Evolutionary conservation across 2,888 invertebrate genomes (phyloP), one percentile per base, ranked within the genome.

Genomic region (Iselma pallidipennis): DNA sequence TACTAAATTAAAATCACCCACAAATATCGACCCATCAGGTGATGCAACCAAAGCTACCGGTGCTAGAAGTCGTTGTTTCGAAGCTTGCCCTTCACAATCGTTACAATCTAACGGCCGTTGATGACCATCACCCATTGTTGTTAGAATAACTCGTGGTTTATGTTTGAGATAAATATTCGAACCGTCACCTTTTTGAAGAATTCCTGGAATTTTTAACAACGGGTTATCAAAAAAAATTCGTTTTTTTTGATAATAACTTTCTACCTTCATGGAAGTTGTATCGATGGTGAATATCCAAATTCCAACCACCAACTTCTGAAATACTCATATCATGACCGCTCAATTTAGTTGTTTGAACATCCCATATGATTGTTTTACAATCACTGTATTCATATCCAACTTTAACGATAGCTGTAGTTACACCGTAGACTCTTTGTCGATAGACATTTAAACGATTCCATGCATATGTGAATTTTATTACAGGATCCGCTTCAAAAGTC

Each of bases 391-490:
- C 92, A 81, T 98, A 99, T 0, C 98, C 98, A 5, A 99, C 98
- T 82, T 94, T 93, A 28, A 97, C 95, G 76, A 94, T 87, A 0
- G 97, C 98, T 0, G 94, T 95, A 0, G 97, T 96, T 0, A 98
- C 94, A 10, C 99, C 98, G 75, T 96, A 98, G 6, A 98, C 98
- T 66, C 96, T 88, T 82, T 98, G 98, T 37, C 94, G 88, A 81
- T 98, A 99, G 1, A 97, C 95, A 76, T 99, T 98, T 49, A 95
- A 83, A 61, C 97, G 87, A 79, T 98, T 96, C 99, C 99, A 99
- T 0, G 96, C 92, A 77, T 96, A 99, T 0, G 96, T 97, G 82
- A 95, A 97, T 77, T 96, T 97, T 68, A 99, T 95, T 31, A 95
- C 91, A 0, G 97, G 95, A 82, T 97, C 97, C 0, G 98, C 97